Base-by-base conservation (phyloP, 2,113 vertebrate species). In the Thunnus maccoyii region DNA sequence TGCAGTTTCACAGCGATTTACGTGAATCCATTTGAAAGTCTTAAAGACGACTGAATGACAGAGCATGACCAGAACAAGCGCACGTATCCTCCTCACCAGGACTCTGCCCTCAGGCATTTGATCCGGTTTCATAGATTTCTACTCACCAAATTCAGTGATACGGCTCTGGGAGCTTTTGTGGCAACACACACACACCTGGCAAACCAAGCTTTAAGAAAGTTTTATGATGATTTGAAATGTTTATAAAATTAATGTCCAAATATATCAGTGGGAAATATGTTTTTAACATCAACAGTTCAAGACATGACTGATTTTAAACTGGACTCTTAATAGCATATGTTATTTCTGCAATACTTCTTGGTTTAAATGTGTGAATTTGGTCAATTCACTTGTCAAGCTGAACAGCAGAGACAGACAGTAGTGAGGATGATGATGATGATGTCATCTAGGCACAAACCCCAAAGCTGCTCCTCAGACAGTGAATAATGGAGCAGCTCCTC, bases 401-500 rank as follows among this genome's bases (percentile, higher is more conserved):
- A 30, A 32, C 16, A 52, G 5, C 56, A 51, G 60, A 27, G 16
- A 27, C 56, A 61, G 72, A 69, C 63, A 52, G 60, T 32, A 51
- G 44, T 57, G 68, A 69, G 52, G 76, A 30, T 68, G 54, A 80
- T 57, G 68, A 69, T 61, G 76, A 30, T 88, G 71, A 85, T 75
- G 77, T 85, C 77, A 80, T 69, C 50, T 12, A 62, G 78, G 65
- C 74, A 74, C 70, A 69, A 80, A 71, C 68, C 73, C 76, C 20
- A 15, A 66, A 84, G 84, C 64, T 54, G 82, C 82, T 85, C 71
- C 25, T 2, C 22, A 79, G 60, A 87, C 69, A 17, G 74, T 84
- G 80, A 81, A 82, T 89, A 88, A 90, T 87, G 84, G 76, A 80
- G 67, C 74, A 80, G 65, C 66, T 86, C 79, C 80, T 30, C 46